phyloP scores from a whole-genome alignment of 2,797 vertebrate species.

The Rallus crepitans region DNA sequence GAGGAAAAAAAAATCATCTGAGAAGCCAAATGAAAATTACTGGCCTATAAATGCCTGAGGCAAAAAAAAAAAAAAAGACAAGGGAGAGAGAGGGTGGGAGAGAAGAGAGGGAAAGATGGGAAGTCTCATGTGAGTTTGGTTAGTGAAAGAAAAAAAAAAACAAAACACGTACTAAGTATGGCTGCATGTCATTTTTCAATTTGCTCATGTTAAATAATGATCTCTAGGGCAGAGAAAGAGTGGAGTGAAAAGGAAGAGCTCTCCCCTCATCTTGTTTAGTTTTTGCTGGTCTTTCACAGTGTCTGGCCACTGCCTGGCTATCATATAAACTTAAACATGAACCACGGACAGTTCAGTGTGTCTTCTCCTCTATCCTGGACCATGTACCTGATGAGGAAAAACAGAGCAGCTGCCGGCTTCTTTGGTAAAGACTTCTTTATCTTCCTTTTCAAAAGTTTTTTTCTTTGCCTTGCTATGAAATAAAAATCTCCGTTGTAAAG shows the following conservation, averaged over 20 bases:
- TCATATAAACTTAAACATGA: slow-evolving; percentile 71
- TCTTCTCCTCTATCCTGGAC: slow-evolving; percentile 81
- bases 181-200: slow-evolving; percentile 78
- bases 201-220: slow-evolving; percentile 76
- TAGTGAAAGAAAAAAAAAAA: slow-evolving; percentile 71
- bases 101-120: slow-evolving; percentile 68
- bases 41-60: slow-evolving; percentile 84
- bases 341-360: slow-evolving; percentile 73
- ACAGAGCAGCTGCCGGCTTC: slow-evolving; percentile 69
- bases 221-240: slow-evolving; percentile 54
- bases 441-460: background rate
- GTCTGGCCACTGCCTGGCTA: background rate
- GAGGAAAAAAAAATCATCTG: slow-evolving; percentile 79
- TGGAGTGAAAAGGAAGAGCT: slow-evolving; percentile 75
- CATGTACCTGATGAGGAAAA: slow-evolving; percentile 85
- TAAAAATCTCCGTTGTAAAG: background rate
- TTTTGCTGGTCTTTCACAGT: background rate
- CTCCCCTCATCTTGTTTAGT: background rate
- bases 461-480: background rate
- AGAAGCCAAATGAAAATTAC: slow-evolving; percentile 87
- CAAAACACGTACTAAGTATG: slow-evolving; percentile 79
- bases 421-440: slow-evolving; percentile 77
- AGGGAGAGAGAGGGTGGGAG: background rate
- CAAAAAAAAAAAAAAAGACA: slow-evolving; percentile 69
- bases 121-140: slow-evolving; percentile 87